Percentiles rank a stretch among this genome's conserved stretches.
These are phyloP conservation scores for Noctuana brunneofusca DNA, from an alignment of 2,888 invertebrate genomes.

Conservation along the genomic window DNA sequence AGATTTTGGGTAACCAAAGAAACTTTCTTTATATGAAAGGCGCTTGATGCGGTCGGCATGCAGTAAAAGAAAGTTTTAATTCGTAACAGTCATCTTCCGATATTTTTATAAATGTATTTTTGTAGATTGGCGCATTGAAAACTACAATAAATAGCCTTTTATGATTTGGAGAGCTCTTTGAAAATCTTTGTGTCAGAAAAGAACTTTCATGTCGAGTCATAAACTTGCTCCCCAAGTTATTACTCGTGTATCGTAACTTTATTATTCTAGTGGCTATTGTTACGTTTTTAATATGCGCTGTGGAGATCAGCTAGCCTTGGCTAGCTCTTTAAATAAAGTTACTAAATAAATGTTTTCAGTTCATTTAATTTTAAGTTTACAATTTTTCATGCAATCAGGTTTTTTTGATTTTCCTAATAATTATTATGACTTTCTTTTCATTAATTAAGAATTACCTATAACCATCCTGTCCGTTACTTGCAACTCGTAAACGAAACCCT, in stretches of 20 bases:
- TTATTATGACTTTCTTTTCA: background rate
- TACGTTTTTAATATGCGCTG: background rate
- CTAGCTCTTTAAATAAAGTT: too few species aligned
- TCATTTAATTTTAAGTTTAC: too few species aligned
- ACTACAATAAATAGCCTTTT: background rate
- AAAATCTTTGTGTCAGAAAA: background rate
- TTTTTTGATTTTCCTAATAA: too few species aligned
- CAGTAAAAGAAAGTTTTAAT: slow-evolving; percentile 1
- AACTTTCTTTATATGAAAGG: slow-evolving; percentile 2
- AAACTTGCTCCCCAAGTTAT: background rate
- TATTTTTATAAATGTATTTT: background rate
- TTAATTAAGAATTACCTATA: background rate
- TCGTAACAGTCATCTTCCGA: background rate
- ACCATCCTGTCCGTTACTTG: background rate
- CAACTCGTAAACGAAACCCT: background rate
- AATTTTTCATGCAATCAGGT: too few species aligned
- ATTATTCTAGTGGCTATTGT: background rate
- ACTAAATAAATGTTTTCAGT: too few species aligned
- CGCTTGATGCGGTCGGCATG: background rate
- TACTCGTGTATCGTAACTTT: too few species aligned
- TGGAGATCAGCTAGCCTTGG: too few species aligned
- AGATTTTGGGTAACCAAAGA: background rate
- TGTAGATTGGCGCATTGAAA: background rate
- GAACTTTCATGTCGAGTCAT: background rate
- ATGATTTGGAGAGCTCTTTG: background rate